Evolutionary conservation across 92 coral and sea anemone species (phyloP).

Genomic region (Zoanthus gigantus): DNA sequence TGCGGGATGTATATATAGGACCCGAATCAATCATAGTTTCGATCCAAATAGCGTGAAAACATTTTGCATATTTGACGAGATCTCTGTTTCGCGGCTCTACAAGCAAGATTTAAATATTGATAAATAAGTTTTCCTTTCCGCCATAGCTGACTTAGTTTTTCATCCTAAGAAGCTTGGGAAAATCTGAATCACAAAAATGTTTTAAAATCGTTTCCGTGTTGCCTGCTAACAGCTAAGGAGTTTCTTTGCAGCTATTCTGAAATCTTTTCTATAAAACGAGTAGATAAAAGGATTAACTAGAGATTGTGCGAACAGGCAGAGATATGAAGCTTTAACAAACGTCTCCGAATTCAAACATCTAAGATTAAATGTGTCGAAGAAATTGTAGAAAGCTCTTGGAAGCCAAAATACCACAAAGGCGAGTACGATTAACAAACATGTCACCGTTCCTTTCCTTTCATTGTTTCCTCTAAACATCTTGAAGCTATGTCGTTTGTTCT

Average conservation of each 20-base stretch:
- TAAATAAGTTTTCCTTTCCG: too few species aligned
- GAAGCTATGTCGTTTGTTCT: background rate
- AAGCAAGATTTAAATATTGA: too few species aligned
- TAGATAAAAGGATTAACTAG: slow-evolving; percentile 35
- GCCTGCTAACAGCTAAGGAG: background rate
- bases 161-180: too few species aligned
- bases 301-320: slow-evolving; percentile 31
- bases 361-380: slow-evolving; percentile 11
- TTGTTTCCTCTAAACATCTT: background rate
- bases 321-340: slow-evolving; percentile 19
- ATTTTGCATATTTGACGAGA: too few species aligned
- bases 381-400: slow-evolving; percentile 40
- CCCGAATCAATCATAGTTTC: too few species aligned
- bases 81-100: too few species aligned
- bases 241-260: slow-evolving; percentile 30
- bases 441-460: slow-evolving; percentile 40
- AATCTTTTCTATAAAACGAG: slow-evolving; percentile 39
- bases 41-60: too few species aligned
- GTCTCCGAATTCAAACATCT: slow-evolving; percentile 33
- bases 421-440: slow-evolving; percentile 25
- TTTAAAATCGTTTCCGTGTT: background rate
- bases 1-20: too few species aligned
- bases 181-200: background rate
- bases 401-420: slow-evolving; percentile 44
- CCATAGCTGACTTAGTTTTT: too few species aligned